A percentile compares a stretch with the other conserved stretches of the same genome.
phyloP scores from a whole-genome alignment of 2,888 invertebrate species.

The Macrophya annulata region DNA sequence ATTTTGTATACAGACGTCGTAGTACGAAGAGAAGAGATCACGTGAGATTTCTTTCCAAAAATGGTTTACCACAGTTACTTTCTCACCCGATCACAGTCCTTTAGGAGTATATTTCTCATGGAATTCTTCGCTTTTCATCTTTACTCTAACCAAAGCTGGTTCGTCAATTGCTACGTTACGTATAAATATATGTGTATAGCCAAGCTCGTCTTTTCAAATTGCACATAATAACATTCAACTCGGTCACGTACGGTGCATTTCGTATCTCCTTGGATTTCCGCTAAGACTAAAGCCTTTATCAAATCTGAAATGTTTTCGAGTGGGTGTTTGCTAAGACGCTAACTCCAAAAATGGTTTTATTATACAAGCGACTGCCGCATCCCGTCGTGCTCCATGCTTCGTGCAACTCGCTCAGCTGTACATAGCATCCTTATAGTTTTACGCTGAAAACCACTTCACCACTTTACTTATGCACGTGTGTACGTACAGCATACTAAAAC shows the following conservation, averaged over 20 bases:
- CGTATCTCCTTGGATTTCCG: slow-evolving; percentile 36
- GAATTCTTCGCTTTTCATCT: not conserved
- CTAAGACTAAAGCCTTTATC: slow-evolving; percentile 29
- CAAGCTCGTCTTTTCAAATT: slow-evolving; percentile 29
- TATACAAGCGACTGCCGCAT: slow-evolving; percentile 57
- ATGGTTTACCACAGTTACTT: slow-evolving; percentile 18
- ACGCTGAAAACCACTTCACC: slow-evolving; percentile 18
- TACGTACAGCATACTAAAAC: slow-evolving; percentile 15
- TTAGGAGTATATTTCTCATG: not conserved
- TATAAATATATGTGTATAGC: slow-evolving; percentile 22
- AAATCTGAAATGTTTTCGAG: slow-evolving; percentile 66
- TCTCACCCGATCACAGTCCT: slow-evolving; percentile 9
- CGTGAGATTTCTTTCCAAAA: slow-evolving; percentile 18
- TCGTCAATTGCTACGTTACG: slow-evolving; percentile 8
- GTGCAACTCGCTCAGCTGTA: slow-evolving; percentile 17
- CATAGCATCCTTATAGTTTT: slow-evolving; percentile 28
- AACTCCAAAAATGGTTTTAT: slow-evolving; percentile 68
- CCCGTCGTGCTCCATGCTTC: slow-evolving; percentile 42
- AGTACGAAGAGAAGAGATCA: not conserved
- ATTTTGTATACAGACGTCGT: not conserved
- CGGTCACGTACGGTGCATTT: slow-evolving; percentile 44
- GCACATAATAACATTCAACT: slow-evolving; percentile 22
- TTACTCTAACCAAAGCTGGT: not conserved
- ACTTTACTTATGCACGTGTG: not conserved
- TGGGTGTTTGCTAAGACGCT: slow-evolving; percentile 73